phyloP scores from a whole-genome alignment of 2,888 invertebrate species.

The Drosophila trichaetosa region DNA sequence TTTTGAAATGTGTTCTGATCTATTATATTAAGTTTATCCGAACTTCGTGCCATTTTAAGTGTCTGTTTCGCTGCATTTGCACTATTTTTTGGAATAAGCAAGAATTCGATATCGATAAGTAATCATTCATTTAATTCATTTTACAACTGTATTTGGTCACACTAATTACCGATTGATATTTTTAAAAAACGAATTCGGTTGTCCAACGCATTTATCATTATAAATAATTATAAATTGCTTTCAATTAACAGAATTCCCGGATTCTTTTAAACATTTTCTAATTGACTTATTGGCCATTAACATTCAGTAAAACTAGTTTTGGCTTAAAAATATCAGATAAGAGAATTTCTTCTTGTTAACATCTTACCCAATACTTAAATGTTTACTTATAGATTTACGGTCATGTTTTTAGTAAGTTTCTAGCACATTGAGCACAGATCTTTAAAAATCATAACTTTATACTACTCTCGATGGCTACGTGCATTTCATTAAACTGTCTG shows the following conservation, averaged over 20 bases:
- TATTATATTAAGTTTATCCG: slow-evolving; percentile 66
- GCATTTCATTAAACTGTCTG: slow-evolving; percentile 72
- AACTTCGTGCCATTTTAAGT: slow-evolving; percentile 45
- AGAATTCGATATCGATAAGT: slow-evolving; percentile 18
- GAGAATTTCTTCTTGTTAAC: slow-evolving; percentile 1
- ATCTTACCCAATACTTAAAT: slow-evolving; percentile 19
- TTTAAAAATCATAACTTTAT: slow-evolving; percentile 50
- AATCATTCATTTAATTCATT: not conserved
- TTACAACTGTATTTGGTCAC: slow-evolving; percentile 12
- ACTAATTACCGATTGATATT: not conserved
- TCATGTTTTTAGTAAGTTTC: slow-evolving; percentile 13
- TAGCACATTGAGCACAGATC: not conserved
- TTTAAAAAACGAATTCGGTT: not conserved
- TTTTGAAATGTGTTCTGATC: slow-evolving; percentile 55
- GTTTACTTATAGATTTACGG: slow-evolving; percentile 17
- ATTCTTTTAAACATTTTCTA: slow-evolving; percentile 19
- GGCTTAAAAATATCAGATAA: slow-evolving; percentile 22
- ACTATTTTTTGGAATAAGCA: not conserved
- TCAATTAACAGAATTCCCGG: not conserved
- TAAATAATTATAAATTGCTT: not conserved
- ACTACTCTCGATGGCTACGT: slow-evolving; percentile 72
- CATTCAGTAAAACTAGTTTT: slow-evolving; percentile 26
- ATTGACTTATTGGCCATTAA: slow-evolving; percentile 31
- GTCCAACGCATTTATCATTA: not conserved
- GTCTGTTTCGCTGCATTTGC: not conserved